Base-by-base conservation (phyloP, 2,113 vertebrate genomes). In the Pseudorectes ferrugineus region DNA sequence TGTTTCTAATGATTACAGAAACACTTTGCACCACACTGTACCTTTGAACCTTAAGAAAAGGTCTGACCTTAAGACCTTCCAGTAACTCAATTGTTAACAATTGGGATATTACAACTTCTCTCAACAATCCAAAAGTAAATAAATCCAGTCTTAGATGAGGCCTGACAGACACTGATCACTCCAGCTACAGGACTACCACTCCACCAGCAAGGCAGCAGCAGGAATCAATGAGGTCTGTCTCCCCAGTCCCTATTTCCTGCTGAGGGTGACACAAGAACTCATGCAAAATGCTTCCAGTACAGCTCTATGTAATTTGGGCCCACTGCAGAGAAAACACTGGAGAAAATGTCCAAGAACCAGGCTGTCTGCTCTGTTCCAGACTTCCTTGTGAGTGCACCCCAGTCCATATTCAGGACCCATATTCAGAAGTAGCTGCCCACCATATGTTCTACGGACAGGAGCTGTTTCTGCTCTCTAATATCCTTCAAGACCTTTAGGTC, bases 391-490 rank as follows among this genome's bases (percentile, higher is more conserved):
- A 76, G 43, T 3, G 26, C 22, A 68, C 9, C 7, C 20, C 33
- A 55, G 38, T 6, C 26, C 35, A 19, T 28, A 46, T 18, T 43
- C 42, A 43, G 16, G 17, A 86, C 10, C 23, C 26, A 26, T 3
- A 31, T n/a, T 33, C 49, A 65, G 17, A 73, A 26, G 11, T 2
- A 46, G 18, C 23, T 5, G 0, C 33, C 52, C 17, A 22, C 14
- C 2, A 0, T 23, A 8, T 17, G 13, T 83, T 42, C n/a, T 13
- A 51, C 28, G n/a, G n/a, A 43, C 1, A 2, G 26, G 5, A 13
- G 36, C n/a, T 55, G 12, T 12, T 88, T 93, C 43, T 67, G 52
- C 49, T 82, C 40, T 28, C 16, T 9, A 63, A 66, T 11, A 29
- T 6, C 14, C 17, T 57, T 23, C 59, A 45, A 57, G 52, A 72